phyloP scores from a whole-genome alignment of 2,888 invertebrate species.

The Apomyelois bistriatella region DNA sequence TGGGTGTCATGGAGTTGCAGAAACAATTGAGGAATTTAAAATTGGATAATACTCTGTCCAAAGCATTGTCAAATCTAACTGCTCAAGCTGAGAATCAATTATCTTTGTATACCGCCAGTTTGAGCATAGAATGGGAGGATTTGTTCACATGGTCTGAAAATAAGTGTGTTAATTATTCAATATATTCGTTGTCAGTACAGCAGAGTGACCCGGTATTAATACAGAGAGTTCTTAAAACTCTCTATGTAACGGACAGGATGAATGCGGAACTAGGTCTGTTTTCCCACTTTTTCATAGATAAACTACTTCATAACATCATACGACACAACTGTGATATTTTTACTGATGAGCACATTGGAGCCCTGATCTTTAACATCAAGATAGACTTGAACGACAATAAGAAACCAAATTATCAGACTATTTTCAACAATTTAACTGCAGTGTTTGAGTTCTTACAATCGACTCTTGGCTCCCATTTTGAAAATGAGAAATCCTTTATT shows the following conservation, averaged over 20 bases:
- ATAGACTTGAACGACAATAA: conserved; percentile 51
- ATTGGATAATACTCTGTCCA: conserved; percentile 50
- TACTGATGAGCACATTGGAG: conserved; percentile 64
- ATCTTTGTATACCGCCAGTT: conserved; percentile 56
- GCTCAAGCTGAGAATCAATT: conserved; percentile 62
- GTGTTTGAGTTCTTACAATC: conserved; percentile 71
- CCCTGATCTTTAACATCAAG: conserved; percentile 66
- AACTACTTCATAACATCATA: conserved; percentile 62
- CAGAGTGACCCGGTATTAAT: conserved; percentile 61
- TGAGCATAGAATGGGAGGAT: conserved; percentile 70
- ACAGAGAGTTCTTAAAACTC: conserved; percentile 61
- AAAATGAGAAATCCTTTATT: conserved; percentile 58
- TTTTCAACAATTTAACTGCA: conserved; percentile 67
- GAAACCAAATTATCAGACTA: conserved; percentile 61
- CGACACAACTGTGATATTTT: conserved; percentile 66
- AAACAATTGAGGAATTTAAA: conserved; percentile 41
- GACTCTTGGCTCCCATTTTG: conserved; percentile 62
- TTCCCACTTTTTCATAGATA: conserved; percentile 66
- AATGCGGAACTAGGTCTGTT: conserved; percentile 64
- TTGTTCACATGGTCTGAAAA: conserved; percentile 65
- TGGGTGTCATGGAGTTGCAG: conserved; percentile 46
- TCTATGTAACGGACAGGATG: conserved; percentile 57
- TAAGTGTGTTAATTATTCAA: conserved; percentile 50
- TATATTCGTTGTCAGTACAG: conserved; percentile 61
- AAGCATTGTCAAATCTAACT: conserved; percentile 49